phyloP scores from a whole-genome alignment of 2,113 vertebrate species.

The Xiphophorus couchianus region DNA sequence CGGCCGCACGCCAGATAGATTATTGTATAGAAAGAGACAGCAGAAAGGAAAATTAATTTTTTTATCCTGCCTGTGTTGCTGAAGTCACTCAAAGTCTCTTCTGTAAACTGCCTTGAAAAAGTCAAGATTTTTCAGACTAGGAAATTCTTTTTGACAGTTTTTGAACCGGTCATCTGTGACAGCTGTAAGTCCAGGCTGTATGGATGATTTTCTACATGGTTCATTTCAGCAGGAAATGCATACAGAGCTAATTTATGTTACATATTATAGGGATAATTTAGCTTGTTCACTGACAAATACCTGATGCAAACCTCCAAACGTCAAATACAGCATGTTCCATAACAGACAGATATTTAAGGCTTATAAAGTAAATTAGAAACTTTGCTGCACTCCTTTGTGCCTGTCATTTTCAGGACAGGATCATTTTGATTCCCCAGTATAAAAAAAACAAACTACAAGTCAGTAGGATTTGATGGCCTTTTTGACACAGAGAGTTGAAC shows the following conservation, averaged over 20 bases:
- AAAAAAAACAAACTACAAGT: too few species aligned
- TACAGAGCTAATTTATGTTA: too few species aligned
- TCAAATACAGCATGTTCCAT: not conserved
- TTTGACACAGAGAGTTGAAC: too few species aligned
- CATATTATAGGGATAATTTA: not conserved
- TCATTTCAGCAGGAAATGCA: constrained; percentile 9
- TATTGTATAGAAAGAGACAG: not conserved
- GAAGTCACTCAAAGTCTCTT: not conserved
- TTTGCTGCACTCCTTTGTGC: too few species aligned
- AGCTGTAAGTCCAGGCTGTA: constrained; percentile 1
- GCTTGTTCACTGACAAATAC: not conserved
- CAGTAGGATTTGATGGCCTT: too few species aligned
- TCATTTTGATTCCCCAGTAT: too few species aligned
- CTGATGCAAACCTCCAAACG: not conserved
- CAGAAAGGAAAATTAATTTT: not conserved
- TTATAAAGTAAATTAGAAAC: not conserved
- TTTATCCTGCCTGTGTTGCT: constrained; percentile 2
- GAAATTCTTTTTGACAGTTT: not conserved
- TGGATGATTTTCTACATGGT: constrained; percentile 5
- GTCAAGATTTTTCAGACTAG: not conserved
- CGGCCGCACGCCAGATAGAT: not conserved
- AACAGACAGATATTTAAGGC: not conserved
- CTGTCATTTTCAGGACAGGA: too few species aligned
- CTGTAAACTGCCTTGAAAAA: not conserved
- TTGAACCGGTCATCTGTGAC: constrained; percentile 14